A percentile compares a stretch with the other conserved stretches of the same genome.
phyloP scores from a whole-genome alignment of 2,888 invertebrate genomes.

The Sinohyriopsis cumingii region DNA sequence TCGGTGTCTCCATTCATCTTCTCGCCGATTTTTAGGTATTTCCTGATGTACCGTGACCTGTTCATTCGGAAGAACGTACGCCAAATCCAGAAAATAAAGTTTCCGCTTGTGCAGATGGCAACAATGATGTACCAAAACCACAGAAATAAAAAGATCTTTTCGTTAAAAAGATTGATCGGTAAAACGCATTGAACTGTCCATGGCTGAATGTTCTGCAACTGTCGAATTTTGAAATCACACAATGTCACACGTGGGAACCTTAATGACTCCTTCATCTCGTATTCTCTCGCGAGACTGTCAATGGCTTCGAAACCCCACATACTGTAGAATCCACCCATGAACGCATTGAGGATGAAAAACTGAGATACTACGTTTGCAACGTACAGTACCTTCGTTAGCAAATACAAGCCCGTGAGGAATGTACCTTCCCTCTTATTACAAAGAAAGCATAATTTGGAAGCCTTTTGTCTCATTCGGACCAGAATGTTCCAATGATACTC shows the following conservation, averaged over 20 bases:
- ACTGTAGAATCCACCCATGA: slow-evolving; percentile 62
- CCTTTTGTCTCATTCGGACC: slow-evolving; percentile 55
- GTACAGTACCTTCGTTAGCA: slow-evolving; percentile 57
- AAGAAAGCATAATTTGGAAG: slow-evolving; percentile 53
- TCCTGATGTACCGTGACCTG: slow-evolving; percentile 58
- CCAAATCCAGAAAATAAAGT: slow-evolving; percentile 64
- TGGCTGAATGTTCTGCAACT: slow-evolving; percentile 62
- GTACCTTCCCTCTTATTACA: slow-evolving; percentile 64
- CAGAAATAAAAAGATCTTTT: slow-evolving; percentile 64
- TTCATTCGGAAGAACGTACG: slow-evolving; percentile 53
- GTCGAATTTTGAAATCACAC: slow-evolving; percentile 64
- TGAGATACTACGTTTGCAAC: slow-evolving; percentile 59
- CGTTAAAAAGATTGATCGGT: slow-evolving; percentile 65
- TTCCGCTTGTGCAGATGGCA: slow-evolving; percentile 51
- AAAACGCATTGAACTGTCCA: slow-evolving; percentile 62
- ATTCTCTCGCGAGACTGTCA: slow-evolving; percentile 46
- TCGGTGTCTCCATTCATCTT: slow-evolving; percentile 55
- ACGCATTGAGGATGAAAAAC: slow-evolving; percentile 63
- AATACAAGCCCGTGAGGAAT: slow-evolving; percentile 61
- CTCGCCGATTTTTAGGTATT: slow-evolving; percentile 60
- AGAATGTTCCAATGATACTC: slow-evolving; percentile 58
- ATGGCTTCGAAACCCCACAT: slow-evolving; percentile 61
- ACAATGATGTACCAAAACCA: slow-evolving; percentile 67
- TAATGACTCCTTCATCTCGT: slow-evolving; percentile 53
- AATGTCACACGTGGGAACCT: slow-evolving; percentile 61